Base-by-base conservation (phyloP, 2,888 invertebrate species). In the Scaptomyza polygonia region DNA sequence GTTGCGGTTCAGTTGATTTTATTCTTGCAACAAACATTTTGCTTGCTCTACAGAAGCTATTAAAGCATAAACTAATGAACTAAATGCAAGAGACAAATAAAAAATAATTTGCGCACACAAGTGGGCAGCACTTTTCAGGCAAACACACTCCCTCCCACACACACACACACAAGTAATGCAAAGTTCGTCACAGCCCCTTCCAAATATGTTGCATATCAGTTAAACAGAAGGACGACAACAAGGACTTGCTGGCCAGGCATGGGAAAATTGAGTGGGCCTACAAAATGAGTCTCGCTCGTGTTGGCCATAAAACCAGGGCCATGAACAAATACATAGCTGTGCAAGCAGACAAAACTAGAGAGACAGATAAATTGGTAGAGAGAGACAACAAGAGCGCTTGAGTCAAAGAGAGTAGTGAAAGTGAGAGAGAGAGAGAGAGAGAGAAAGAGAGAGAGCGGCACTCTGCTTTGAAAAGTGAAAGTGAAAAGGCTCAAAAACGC, bases 301-400 rank as follows among this genome's bases (percentile, higher is more conserved):
- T 82, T 65, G 72, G 68, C 69, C 79, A 88, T 87, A 88, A 88
- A 84, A 88, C 47, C 62, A 59, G 69, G 72, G 36, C 43, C 53
- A 68, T 44, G 63, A 67, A 59, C 61, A 61, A 61, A 51, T 44
- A 53, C 47, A 64, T 8, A 43, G 25, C 21, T 9, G 25, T n/a
- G 44, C 30, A 21, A 16, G 16, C 59, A 63, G 58, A 52, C 65
- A 59, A 47, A 34, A 34, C 43, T 16, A 25, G 39, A 16, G 61
- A 59, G 16, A 27, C 6, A 9, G n/a, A 53, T 21, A 40, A 25
- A 16, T n/a, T 40, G 40, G 18, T 5, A 32, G 29, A 6, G 29
- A 9, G 36, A n/a, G 34, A 51, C 16, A 11, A n/a, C 32, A 34
- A 39, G 39, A 18, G 29, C 8, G 29, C 16, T 14, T 47, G 36